A percentile compares a stretch with the other conserved stretches of the same genome.
Evolutionary conservation across 2,113 vertebrate genomes (phyloP).

Genomic region (Chaetorhynchus papuensis): DNA sequence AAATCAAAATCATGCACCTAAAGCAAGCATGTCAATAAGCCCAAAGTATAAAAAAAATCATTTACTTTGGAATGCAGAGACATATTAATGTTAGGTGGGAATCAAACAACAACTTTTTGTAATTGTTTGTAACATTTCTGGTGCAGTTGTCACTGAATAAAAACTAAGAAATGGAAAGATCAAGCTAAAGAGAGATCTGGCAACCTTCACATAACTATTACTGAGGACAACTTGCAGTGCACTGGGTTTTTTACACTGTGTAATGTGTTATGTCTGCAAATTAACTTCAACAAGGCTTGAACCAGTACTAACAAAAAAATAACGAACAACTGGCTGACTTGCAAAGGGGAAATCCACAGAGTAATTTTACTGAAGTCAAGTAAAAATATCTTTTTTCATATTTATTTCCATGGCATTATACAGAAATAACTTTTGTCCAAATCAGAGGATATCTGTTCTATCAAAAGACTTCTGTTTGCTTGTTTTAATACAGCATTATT

Average conservation of each 20-base stretch:
- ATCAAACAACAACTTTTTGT: not conserved
- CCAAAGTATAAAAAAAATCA: not conserved
- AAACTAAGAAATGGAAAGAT: not conserved
- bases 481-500: not conserved
- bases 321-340: not conserved
- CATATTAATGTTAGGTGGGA: not conserved
- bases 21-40: slow-evolving; percentile 19
- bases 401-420: not conserved
- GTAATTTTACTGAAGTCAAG: not conserved
- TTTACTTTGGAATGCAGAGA: not conserved
- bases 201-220: not conserved
- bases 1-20: slow-evolving; percentile 8
- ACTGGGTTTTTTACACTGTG: not conserved
- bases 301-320: not conserved
- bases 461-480: not conserved
- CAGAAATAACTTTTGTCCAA: not conserved
- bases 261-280: not conserved
- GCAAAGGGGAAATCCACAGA: not conserved
- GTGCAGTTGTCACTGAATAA: not conserved
- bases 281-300: not conserved
- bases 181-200: not conserved
- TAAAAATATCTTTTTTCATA: not conserved
- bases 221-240: not conserved
- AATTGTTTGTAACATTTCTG: not conserved
- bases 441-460: not conserved